Conservation (phyloP, 1,140 invertebrate species). For the Rhizoglyphus robini region DNA sequence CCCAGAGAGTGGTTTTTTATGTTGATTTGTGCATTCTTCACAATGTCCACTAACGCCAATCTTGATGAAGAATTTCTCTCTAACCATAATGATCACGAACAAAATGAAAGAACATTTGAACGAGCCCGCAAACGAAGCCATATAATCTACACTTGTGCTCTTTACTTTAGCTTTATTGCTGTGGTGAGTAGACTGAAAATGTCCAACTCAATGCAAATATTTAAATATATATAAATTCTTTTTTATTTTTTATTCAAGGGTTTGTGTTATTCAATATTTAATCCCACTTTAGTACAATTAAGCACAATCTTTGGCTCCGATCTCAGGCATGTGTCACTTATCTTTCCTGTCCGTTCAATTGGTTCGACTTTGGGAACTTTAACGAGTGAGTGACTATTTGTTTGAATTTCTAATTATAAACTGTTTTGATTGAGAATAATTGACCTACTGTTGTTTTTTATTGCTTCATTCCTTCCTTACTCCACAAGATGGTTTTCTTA, state of each 20-base stretch:
- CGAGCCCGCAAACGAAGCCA: not conserved
- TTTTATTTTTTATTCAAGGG: conserved; percentile 6
- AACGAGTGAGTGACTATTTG: not conserved
- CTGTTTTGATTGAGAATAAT: not conserved
- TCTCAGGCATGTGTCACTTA: not conserved
- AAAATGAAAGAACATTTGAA: not conserved
- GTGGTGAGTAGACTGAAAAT: not conserved
- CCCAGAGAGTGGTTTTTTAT: too few relatives aligned
- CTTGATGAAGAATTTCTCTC: not conserved
- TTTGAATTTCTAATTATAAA: not conserved
- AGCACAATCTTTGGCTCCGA: not conserved
- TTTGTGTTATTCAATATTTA: conserved; percentile 15
- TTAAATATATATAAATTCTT: not conserved
- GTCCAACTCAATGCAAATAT: not conserved
- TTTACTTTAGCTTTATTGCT: conserved; percentile 15
- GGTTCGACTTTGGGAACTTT: conserved; percentile 1
- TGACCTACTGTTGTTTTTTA: not conserved
- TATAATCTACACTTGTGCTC: conserved; percentile 3
- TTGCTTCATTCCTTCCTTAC: not conserved
- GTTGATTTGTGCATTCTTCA: not conserved
- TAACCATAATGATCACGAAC: not conserved
- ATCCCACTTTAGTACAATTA: conserved; percentile 14
- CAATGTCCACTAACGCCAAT: not conserved
- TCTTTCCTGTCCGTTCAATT: conserved; percentile 6
- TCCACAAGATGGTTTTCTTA: conserved; percentile 2